Evolutionary conservation across 1,140 invertebrate species (phyloP).

Genomic region (Neodiprion fabricii): DNA sequence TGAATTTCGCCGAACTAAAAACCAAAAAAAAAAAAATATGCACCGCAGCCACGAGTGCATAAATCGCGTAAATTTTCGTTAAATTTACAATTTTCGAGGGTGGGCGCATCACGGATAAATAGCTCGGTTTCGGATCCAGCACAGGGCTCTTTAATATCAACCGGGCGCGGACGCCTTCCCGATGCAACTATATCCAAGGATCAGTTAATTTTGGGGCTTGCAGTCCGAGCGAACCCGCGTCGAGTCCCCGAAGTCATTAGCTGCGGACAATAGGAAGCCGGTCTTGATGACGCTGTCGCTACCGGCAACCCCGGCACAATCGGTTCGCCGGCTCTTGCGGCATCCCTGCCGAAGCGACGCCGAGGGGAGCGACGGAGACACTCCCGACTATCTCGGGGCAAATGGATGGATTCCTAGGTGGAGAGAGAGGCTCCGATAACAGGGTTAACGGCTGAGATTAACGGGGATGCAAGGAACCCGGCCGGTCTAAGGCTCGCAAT

Average conservation of each 20-base stretch:
- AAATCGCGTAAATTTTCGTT: too few relatives aligned
- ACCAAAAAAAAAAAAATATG: too few relatives aligned
- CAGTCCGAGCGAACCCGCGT: constrained; percentile 32
- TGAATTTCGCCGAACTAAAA: too few relatives aligned
- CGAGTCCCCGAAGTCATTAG: constrained; percentile 49
- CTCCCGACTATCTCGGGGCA: too few relatives aligned
- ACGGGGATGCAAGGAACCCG: too few relatives aligned
- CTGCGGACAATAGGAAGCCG: constrained; percentile 50
- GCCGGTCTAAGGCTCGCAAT: too few relatives aligned
- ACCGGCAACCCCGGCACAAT: neutral
- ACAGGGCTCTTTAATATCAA: too few relatives aligned
- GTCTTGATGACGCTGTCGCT: constrained; percentile 25
- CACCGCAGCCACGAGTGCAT: too few relatives aligned
- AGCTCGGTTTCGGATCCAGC: too few relatives aligned
- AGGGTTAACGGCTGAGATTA: neutral
- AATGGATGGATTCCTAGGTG: too few relatives aligned
- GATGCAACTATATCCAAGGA: constrained; percentile 22
- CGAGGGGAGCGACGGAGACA: neutral
- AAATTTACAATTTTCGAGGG: too few relatives aligned
- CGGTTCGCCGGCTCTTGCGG: neutral
- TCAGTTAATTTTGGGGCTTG: constrained; percentile 47
- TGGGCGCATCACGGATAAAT: too few relatives aligned
- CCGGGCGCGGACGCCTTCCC: neutral
- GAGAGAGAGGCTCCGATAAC: neutral
- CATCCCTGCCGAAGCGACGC: neutral